Conservation (phyloP, 2,888 invertebrate genomes). For the Merodon equestris region DNA sequence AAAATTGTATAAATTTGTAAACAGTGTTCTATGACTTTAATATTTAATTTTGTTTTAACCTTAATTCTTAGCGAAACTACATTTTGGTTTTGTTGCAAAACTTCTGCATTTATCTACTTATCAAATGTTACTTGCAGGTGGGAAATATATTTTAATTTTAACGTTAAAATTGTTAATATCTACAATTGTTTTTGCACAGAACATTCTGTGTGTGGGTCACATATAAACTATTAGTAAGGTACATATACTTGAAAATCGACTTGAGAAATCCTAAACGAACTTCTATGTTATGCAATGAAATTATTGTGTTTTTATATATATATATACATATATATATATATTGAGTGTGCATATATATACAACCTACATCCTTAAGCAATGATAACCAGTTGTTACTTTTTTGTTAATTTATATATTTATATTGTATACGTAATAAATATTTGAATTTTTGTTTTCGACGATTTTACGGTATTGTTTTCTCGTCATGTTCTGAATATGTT, state of each 20-base stretch:
- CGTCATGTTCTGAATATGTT: slow-evolving; percentile 43
- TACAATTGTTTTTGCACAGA: slow-evolving; percentile 14
- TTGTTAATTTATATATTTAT: slow-evolving; percentile 35
- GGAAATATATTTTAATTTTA: slow-evolving; percentile 53
- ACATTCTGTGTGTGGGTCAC: slow-evolving; percentile 5
- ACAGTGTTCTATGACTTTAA: slow-evolving; percentile 1
- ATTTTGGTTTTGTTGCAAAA: slow-evolving; percentile 10
- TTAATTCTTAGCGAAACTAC: slow-evolving; percentile 13
- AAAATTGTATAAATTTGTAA: slow-evolving; percentile 11
- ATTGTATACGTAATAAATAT: slow-evolving; percentile 21
- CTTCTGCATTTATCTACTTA: slow-evolving; percentile 37
- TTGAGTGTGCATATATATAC: slow-evolving; percentile 29
- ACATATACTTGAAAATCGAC: slow-evolving; percentile 66
- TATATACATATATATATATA: slow-evolving; percentile 20
- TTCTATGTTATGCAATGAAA: slow-evolving; percentile 54
- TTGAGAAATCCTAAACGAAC: slow-evolving; percentile 63
- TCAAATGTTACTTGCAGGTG: slow-evolving; percentile 57
- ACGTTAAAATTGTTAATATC: slow-evolving; percentile 10
- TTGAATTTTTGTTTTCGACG: slow-evolving; percentile 37
- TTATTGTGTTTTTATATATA: too few relatives aligned
- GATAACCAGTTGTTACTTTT: slow-evolving; percentile 56
- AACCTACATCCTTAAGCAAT: slow-evolving; percentile 67
- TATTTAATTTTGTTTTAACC: neutral
- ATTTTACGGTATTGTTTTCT: slow-evolving; percentile 41
- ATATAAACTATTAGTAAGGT: slow-evolving; percentile 61